These are phyloP conservation scores for Clarias pachynema DNA, from an alignment of 2,797 vertebrate species.

Conservation along the genomic window DNA sequence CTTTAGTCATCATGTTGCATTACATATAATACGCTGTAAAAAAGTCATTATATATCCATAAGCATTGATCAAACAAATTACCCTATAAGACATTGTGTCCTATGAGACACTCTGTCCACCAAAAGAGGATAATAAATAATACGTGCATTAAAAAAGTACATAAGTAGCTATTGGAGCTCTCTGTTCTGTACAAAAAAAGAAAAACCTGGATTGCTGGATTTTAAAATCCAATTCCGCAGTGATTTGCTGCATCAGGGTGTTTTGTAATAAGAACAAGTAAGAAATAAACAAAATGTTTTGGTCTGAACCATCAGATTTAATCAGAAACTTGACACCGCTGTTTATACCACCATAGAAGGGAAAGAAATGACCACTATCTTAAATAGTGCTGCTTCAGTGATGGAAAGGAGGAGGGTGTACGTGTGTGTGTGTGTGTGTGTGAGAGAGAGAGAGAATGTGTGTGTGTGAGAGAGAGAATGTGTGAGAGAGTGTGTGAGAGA, in stretches of 20 bases:
- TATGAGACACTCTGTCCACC: too few relatives aligned
- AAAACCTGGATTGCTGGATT: background rate
- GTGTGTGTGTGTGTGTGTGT: background rate
- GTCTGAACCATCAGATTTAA: background rate
- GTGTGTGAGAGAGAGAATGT: background rate
- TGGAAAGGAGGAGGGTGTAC: constrained; percentile 3
- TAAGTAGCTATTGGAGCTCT: background rate
- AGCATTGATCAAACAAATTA: background rate
- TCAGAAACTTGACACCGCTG: background rate
- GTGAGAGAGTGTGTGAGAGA: background rate
- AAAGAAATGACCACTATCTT: background rate
- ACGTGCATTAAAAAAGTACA: background rate
- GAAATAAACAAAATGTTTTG: background rate
- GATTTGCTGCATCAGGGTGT: background rate
- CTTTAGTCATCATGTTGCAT: background rate
- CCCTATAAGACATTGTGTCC: background rate
- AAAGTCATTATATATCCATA: background rate
- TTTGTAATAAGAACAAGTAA: background rate
- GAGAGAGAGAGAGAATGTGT: background rate
- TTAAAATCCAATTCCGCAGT: background rate
- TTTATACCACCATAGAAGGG: constrained; percentile 21
- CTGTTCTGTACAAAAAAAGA: background rate
- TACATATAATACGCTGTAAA: background rate
- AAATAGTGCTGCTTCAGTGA: background rate
- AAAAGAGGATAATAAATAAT: background rate